phyloP scores from a whole-genome alignment of 1,140 invertebrate species.

The Elysia chlorotica region DNA sequence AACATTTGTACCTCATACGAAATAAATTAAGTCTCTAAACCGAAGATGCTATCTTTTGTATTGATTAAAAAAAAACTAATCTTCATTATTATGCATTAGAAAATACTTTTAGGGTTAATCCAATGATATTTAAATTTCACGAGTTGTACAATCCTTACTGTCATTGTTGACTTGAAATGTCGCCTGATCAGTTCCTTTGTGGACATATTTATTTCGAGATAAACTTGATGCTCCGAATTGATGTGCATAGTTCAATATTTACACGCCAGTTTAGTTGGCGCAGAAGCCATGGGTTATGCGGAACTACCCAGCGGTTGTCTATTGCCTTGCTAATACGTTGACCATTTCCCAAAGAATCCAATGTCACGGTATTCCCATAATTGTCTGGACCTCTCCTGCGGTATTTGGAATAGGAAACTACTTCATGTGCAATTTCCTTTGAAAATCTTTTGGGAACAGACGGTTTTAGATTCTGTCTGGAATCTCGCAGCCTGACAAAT shows the following conservation, averaged over 20 bases:
- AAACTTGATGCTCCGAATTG: conserved; percentile 30
- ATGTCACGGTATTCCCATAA: background rate
- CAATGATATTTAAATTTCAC: no score
- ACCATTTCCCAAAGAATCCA: conserved; percentile 7
- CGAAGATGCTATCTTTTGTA: no score
- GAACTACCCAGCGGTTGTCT: conserved; percentile 34
- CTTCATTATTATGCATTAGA: no score
- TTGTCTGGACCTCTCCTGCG: conserved; percentile 34
- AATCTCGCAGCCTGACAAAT: background rate
- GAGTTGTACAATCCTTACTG: no score
- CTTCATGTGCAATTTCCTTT: background rate
- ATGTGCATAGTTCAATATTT: conserved; percentile 32
- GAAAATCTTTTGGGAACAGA: background rate
- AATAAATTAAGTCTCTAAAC: no score
- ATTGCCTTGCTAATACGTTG: background rate
- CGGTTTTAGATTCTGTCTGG: background rate
- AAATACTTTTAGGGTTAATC: conserved; percentile 36
- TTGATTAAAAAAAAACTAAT: no score
- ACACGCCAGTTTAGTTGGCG: conserved; percentile 24
- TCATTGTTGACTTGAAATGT: no score
- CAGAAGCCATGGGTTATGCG: conserved; percentile 27
- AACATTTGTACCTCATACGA: no score
- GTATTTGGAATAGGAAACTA: conserved; percentile 62
- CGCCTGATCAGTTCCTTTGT: no score
- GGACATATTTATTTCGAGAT: conserved; percentile 28